Conservation (phyloP, 92 coral and sea anemone genomes). For the Zoanthus sansibaricus region DNA sequence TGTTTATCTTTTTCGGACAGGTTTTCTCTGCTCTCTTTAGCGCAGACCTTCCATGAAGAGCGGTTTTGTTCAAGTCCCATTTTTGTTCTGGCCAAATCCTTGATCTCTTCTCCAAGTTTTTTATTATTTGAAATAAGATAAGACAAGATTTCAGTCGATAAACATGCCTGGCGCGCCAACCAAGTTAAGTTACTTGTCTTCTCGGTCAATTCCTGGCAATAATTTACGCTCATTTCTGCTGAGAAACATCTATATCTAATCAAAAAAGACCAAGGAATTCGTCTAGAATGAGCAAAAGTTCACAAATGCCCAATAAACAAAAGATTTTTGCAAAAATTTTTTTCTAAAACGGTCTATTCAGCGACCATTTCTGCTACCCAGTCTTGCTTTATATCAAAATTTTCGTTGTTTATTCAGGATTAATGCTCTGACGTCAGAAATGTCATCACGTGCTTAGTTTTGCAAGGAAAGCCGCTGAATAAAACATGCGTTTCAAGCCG, state of each 20-base stretch:
- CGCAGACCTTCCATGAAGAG: conserved; percentile 13
- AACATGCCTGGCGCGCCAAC: conserved; percentile 23
- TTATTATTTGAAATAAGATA: conserved; percentile 4
- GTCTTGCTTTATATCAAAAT: conserved; percentile 18
- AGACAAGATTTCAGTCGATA: conserved; percentile 20
- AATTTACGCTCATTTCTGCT: conserved; percentile 23
- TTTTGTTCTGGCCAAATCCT: conserved; percentile 20
- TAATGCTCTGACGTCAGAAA: conserved; percentile 4
- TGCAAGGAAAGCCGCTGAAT: conserved; percentile 13
- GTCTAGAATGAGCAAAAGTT: conserved; percentile 17
- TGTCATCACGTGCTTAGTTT: conserved; percentile 11
- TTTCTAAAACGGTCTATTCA: conserved; percentile 27
- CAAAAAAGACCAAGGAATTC: not conserved
- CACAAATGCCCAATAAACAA: conserved; percentile 11
- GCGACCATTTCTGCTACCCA: conserved; percentile 14
- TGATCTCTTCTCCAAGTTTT: conserved; percentile 20
- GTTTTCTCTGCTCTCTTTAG: conserved; percentile 22
- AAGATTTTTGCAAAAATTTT: conserved; percentile 8
- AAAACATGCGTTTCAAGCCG: conserved; percentile 4
- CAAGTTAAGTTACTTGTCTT: conserved; percentile 16
- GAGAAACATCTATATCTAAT: conserved; percentile 16
- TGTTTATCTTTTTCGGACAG: conserved; percentile 15
- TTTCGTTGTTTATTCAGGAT: conserved; percentile 29
- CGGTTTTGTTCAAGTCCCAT: conserved; percentile 32
- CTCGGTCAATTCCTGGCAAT: conserved; percentile 4